Evolutionary conservation across 53 echinoderm and acorn worm genomes (phyloP), one percentile per base, ranked within the genome.

Genomic region (Paracentrotus lividus): DNA sequence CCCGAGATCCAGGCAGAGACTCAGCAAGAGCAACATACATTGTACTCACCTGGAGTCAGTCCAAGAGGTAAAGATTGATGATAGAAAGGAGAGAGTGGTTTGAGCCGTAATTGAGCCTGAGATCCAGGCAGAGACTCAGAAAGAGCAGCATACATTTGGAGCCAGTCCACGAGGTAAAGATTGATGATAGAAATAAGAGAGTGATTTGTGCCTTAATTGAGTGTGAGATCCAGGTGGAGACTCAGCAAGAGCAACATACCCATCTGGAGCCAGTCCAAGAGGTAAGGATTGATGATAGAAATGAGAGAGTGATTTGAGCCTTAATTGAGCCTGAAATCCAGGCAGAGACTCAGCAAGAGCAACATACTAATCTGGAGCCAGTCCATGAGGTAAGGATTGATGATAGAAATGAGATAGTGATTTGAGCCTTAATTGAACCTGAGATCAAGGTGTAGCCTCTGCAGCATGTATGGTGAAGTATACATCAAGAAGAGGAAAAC

Each of bases 121-220:
- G 90, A 69, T 90, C 40, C 68, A 90, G 69, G 90, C 31, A 75
- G 90, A 72, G 90, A 32, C 56, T 10, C 31, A 23, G 5, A 29
- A 72, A 51, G 72, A 90, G 90, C 90, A 90, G 72, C 90, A 90
- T 4, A 6, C 90, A 49, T 0, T 33, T 90, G 72, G 90, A 90
- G 36, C 68, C 90, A 3, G 69, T 90, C 32, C 52, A 52, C 40
- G 90, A 90, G 90, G 90, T 90, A 75, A 52, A 53, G 45, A 43
- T 49, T 8, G 27, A 27, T 51, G 15, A 54, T 54, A 54, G 12
- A 54, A 54, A 6, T 15, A 54, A 54, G 54, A n/a, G n/a, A 54
- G 54, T 54, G 54, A 54, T 54, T 53, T 53, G 53, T 53, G 12
- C 53, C 53, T 53, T 53, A n/a, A n/a, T n/a, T n/a, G n/a, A n/a